Percentiles rank a stretch among this genome's conserved stretches.
phyloP scores from a whole-genome alignment of 1,140 invertebrate species.

The Orussus abietinus region DNA sequence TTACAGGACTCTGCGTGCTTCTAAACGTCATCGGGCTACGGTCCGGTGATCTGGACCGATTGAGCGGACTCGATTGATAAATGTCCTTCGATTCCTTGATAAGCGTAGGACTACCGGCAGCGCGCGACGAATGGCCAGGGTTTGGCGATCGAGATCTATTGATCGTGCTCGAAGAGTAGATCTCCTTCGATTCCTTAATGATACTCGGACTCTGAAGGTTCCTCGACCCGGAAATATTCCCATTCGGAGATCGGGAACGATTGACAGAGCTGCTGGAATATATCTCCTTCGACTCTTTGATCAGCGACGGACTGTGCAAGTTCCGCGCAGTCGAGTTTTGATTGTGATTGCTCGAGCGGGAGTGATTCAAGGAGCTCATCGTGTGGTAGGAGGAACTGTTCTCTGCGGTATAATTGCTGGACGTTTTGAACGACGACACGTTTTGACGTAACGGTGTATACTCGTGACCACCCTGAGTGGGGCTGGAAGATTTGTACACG shows the following conservation, averaged over 20 bases:
- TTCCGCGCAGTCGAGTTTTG: constrained; percentile 23
- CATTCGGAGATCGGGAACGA: constrained; percentile 36
- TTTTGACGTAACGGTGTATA: constrained; percentile 29
- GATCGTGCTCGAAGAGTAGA: constrained; percentile 20
- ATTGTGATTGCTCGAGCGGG: constrained; percentile 21
- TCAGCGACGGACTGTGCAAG: constrained; percentile 44
- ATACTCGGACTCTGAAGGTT: constrained; percentile 36
- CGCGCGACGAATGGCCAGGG: too few species aligned
- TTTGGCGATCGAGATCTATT: constrained; percentile 21
- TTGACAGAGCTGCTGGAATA: constrained; percentile 38
- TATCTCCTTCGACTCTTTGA: constrained; percentile 43
- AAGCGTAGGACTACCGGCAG: too few species aligned
- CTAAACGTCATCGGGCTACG: constrained; percentile 32
- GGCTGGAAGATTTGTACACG: constrained; percentile 38
- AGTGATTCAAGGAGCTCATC: constrained; percentile 29
- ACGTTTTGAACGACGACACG: constrained; percentile 31
- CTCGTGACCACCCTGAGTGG: constrained; percentile 31
- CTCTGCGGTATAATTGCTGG: constrained; percentile 31
- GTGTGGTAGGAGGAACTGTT: too few species aligned
- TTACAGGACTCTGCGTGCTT: constrained; percentile 37
- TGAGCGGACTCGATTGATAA: constrained; percentile 29
- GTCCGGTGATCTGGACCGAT: constrained; percentile 35
- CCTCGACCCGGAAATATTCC: not conserved
- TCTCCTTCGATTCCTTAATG: constrained; percentile 24
- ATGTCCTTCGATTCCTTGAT: constrained; percentile 44